Base-by-base conservation (phyloP, 2,888 invertebrate genomes). In the Parthenolecanium corni region DNA sequence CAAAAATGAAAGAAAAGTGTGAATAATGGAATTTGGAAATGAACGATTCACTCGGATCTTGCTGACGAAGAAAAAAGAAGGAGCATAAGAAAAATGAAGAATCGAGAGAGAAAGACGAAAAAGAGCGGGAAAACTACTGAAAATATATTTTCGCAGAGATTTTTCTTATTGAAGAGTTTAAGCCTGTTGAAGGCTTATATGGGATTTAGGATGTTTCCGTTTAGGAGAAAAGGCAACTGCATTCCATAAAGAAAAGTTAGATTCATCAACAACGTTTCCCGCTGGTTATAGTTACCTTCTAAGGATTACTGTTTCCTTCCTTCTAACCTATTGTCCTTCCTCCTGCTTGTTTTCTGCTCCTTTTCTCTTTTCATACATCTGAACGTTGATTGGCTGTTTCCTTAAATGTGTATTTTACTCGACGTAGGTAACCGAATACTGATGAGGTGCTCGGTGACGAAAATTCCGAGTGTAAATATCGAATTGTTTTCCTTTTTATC, bases 151-250 rank as follows among this genome's bases (percentile, higher is more conserved):
- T 31, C 20, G 58, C 36, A 31, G 36, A 38, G 58, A 58, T 49
- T 58, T 58, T 49, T 58, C 25, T 58, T 58, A 58, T 58, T 58
- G 58, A 58, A 58, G 58, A 58, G 58, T 58, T 58, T 58, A 58
- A 58, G 58, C 58, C 47, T 46, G 49, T 25, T 21, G 14, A 21
- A 51, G n/a, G 58, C 58, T 58, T 58, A 58, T 40, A 31, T 49
- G 58, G 49, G 58, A 58, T 58, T 58, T 58, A 58, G 36, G n/a
- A 3, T 47, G 47, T 36, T 40, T 58, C 58, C 38, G 58, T 36
- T n/a, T 31, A 31, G 36, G 46, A 16, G 57, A 4, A 46, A 36
- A 58, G 47, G 47, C 58, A 47, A 25, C 38, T 4, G 58, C 47
- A 58, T 58, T 49, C 58, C 58, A 58, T 58, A 58, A 58, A 58